A percentile compares a stretch with the other conserved stretches of the same genome.
phyloP scores from a whole-genome alignment of 2,888 invertebrate species.

The Troides helena region DNA sequence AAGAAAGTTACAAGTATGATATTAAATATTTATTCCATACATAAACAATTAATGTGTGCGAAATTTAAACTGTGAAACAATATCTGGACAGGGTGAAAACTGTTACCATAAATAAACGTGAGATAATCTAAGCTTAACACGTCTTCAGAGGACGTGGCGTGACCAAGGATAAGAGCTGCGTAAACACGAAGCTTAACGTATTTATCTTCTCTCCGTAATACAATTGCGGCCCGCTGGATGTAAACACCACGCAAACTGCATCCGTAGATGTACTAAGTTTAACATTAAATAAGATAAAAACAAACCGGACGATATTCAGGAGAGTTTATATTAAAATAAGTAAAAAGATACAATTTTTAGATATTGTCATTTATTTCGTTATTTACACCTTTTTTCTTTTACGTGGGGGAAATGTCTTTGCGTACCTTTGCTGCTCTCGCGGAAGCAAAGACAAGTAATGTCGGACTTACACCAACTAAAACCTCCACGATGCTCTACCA shows the following conservation, averaged over 20 bases:
- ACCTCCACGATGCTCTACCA: too few species aligned
- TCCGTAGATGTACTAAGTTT: neutral
- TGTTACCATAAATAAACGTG: neutral
- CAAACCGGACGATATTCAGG: neutral
- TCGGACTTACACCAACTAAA: too few species aligned
- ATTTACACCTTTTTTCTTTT: too few species aligned
- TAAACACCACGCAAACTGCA: slow-evolving; percentile 1
- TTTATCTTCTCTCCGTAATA: neutral
- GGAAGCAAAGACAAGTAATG: too few species aligned
- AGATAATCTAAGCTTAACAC: slow-evolving; percentile 4
- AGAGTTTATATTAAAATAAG: neutral
- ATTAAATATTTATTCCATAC: neutral
- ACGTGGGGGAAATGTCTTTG: too few species aligned
- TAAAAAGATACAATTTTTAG: neutral
- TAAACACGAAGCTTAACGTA: slow-evolving; percentile 4
- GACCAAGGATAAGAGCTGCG: slow-evolving; percentile 1
- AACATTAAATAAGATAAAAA: neutral
- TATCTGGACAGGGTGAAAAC: neutral
- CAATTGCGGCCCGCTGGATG: neutral
- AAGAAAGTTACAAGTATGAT: too few species aligned
- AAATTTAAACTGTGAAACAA: neutral
- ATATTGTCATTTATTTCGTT: too few species aligned
- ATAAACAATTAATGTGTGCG: neutral
- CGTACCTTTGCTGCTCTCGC: too few species aligned
- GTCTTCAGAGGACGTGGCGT: neutral